Evolutionary conservation across 2,888 invertebrate species (phyloP), one percentile per base, ranked within the genome.

Genomic region (Candidula unifasciata): DNA sequence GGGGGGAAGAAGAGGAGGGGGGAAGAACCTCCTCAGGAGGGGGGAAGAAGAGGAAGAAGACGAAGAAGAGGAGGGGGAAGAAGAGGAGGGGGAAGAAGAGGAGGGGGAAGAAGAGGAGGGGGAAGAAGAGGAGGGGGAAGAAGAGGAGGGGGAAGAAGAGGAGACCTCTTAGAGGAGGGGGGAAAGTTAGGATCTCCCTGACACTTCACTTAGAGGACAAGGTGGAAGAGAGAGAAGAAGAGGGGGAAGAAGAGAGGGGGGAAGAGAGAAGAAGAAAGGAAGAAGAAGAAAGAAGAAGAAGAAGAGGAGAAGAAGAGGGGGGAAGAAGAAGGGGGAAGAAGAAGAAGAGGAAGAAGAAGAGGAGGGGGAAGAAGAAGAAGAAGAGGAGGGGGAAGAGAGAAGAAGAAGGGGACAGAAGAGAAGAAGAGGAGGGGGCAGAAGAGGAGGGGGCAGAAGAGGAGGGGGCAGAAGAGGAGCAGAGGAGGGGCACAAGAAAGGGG

Each of bases 321-420:
- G 27, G 27, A 30, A 5, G 27, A 27, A 24, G n/a, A 8, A 27
- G 8, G n/a, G 24, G n/a, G 66, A 66, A 24, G 5, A 30, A 27
- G 37, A 8, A 27, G 27, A 27, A 33, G 27, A 18, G 30, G 18
- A 6, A 30, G 35, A 30, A 77, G 18, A 6, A 30, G 35, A 30
- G 57, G 77, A 77, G 77, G 57, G 57, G 10, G 77, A 2, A 30
- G 57, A 57, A 77, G 77, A 54, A 57, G 13, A 54, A 21, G 0
- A 30, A 77, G 77, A 77, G 77, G 54, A 57, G 13, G 57, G 33
- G 57, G 13, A 18, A 77, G 30, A 27, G 57, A 30, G 77, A 77
- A 57, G 27, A 30, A 77, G 57, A 57, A 57, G 27, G 30, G 33
- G 30, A 21, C 1, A 5, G 24, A 74, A 35, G 35, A 35, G 35